Percentiles rank a stretch among this genome's conserved stretches.
phyloP scores from a whole-genome alignment of 1,140 invertebrate genomes.

The Drosophila nasuta region DNA sequence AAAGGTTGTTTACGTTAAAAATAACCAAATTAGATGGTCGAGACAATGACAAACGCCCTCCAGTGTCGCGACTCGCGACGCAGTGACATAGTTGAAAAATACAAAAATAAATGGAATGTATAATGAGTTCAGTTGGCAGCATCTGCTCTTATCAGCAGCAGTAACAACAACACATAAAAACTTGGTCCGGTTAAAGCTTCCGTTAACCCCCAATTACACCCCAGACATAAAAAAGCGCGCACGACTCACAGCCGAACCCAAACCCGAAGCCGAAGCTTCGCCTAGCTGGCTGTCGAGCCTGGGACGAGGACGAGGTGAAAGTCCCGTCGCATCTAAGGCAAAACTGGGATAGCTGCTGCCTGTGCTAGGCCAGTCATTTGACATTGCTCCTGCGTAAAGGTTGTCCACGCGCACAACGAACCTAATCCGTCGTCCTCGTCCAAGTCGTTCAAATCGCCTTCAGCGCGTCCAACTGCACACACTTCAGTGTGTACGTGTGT shows the following conservation, averaged over 20 bases:
- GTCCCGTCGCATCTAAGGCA: slow-evolving; percentile 73
- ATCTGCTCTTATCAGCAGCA: slow-evolving; percentile 54
- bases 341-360: slow-evolving; percentile 75
- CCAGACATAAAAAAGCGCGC: slow-evolving; percentile 23
- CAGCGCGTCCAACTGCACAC: slow-evolving; percentile 52
- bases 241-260: slow-evolving; percentile 68
- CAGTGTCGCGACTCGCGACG: slow-evolving; percentile 19
- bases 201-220: slow-evolving; percentile 28
- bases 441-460: slow-evolving; percentile 19
- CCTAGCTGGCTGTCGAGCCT: neutral
- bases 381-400: slow-evolving; percentile 84
- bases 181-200: slow-evolving; percentile 77
- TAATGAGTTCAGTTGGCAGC: slow-evolving; percentile 39
- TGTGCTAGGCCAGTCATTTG: slow-evolving; percentile 78
- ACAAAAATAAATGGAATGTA: slow-evolving; percentile 38
- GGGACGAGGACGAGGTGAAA: slow-evolving; percentile 54
- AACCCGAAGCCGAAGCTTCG: slow-evolving; percentile 54
- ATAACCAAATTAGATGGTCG: slow-evolving; percentile 43
- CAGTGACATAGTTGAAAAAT: slow-evolving; percentile 42
- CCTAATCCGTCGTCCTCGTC: slow-evolving; percentile 38
- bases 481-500: slow-evolving; percentile 6
- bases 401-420: slow-evolving; percentile 71
- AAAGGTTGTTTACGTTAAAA: slow-evolving; percentile 58
- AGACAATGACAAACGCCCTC: slow-evolving; percentile 27
- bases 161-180: slow-evolving; percentile 51